These are phyloP conservation scores for Bibio marci DNA, from an alignment of 2,888 invertebrate genomes.

Conservation along the genomic window DNA sequence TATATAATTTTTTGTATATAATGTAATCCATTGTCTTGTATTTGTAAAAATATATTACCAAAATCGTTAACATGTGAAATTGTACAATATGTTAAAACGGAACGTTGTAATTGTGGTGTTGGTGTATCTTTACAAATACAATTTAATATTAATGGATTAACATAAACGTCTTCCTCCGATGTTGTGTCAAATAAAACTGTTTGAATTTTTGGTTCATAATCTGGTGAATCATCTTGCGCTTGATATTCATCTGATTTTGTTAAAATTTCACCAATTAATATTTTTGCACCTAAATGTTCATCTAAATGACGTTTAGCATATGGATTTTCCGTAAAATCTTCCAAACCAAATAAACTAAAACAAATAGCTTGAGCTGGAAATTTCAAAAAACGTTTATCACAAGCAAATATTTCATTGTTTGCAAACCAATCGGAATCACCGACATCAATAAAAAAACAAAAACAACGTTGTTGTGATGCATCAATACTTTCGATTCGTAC, in stretches of 20 bases:
- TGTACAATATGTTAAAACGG: constrained; percentile 18
- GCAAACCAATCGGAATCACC: constrained; percentile 48
- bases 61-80: constrained; percentile 22
- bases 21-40: constrained; percentile 20
- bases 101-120: constrained; percentile 19
- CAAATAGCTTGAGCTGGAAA: constrained; percentile 57
- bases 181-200: constrained; percentile 47
- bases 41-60: constrained; percentile 24
- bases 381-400: constrained; percentile 43
- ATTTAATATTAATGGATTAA: constrained; percentile 41
- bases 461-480: constrained; percentile 28
- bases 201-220: constrained; percentile 33
- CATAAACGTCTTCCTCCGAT: constrained; percentile 41
- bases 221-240: constrained; percentile 16
- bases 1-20: constrained; percentile 15
- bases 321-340: constrained; percentile 37
- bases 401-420: constrained; percentile 36
- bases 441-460: constrained; percentile 56
- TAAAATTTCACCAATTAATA: constrained; percentile 39
- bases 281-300: constrained; percentile 31
- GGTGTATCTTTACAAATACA: constrained; percentile 30
- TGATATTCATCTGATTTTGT: constrained; percentile 20
- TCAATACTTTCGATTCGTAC: constrained; percentile 34
- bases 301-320: constrained; percentile 24
- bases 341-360: constrained; percentile 50